Conservation (phyloP, 1,140 invertebrate species). For the Danaus plexippus region DNA sequence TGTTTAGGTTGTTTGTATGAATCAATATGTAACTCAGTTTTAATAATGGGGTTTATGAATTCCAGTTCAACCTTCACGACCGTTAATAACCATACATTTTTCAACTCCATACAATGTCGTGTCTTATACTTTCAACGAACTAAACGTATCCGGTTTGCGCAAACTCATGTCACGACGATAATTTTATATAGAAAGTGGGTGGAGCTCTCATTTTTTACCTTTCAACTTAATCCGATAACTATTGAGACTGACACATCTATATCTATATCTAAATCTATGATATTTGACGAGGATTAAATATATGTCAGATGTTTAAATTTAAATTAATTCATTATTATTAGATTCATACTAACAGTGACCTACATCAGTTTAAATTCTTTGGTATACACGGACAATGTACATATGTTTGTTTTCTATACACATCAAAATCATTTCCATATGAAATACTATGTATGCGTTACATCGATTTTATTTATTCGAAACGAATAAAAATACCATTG, state of each 20-base stretch:
- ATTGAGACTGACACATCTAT: background rate
- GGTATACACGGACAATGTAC: too few relatives aligned
- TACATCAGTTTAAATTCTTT: too few relatives aligned
- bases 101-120: constrained; percentile 1
- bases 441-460: too few relatives aligned
- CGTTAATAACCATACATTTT: constrained; percentile 4
- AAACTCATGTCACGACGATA: constrained; percentile 29
- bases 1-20: too few relatives aligned
- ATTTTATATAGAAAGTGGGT: constrained; percentile 29
- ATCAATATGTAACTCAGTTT: background rate
- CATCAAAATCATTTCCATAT: too few relatives aligned
- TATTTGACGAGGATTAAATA: too few relatives aligned
- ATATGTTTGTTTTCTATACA: too few relatives aligned
- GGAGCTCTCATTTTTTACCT: constrained; percentile 18
- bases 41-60: background rate
- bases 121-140: constrained; percentile 16
- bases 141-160: constrained; percentile 41
- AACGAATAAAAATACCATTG: too few relatives aligned
- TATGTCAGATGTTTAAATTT: too few relatives aligned
- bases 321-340: too few relatives aligned
- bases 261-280: constrained; percentile 1
- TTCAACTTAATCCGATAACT: constrained; percentile 13
- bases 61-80: background rate
- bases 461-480: too few relatives aligned
- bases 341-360: too few relatives aligned